Conservation (phyloP, 1,140 invertebrate species). For the Hestina assimilis region DNA sequence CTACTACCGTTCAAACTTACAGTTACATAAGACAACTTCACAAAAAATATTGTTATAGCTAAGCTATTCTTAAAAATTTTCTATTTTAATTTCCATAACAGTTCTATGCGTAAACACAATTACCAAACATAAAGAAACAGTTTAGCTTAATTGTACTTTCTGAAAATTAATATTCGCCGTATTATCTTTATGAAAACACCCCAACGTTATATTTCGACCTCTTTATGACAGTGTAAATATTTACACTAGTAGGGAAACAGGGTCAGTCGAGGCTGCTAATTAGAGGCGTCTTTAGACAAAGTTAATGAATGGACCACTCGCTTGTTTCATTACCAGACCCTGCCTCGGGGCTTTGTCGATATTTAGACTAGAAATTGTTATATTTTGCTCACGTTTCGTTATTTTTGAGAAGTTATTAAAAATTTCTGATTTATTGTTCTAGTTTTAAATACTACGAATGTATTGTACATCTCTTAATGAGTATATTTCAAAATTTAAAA, state of each 20-base stretch:
- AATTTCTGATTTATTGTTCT: background rate
- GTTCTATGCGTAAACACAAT: background rate
- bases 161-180: constrained; percentile 6
- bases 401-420: background rate
- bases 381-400: constrained; percentile 3
- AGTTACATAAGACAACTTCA: no score
- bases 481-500: no score
- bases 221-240: constrained; percentile 27
- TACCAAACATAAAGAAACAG: background rate
- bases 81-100: no score
- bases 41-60: no score
- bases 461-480: no score
- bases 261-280: constrained; percentile 23
- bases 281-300: constrained; percentile 17
- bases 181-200: constrained; percentile 6
- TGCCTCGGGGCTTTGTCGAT: constrained; percentile 15
- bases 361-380: constrained; percentile 10
- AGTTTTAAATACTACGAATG: no score
- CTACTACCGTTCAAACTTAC: no score
- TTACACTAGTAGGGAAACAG: constrained; percentile 18
- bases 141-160: background rate
- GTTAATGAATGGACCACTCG: constrained; percentile 14
- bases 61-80: no score
- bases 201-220: constrained; percentile 14
- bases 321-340: constrained; percentile 18